Evolutionary conservation across 2,888 invertebrate species (phyloP).

Genomic region (Zele albiditarsus): DNA sequence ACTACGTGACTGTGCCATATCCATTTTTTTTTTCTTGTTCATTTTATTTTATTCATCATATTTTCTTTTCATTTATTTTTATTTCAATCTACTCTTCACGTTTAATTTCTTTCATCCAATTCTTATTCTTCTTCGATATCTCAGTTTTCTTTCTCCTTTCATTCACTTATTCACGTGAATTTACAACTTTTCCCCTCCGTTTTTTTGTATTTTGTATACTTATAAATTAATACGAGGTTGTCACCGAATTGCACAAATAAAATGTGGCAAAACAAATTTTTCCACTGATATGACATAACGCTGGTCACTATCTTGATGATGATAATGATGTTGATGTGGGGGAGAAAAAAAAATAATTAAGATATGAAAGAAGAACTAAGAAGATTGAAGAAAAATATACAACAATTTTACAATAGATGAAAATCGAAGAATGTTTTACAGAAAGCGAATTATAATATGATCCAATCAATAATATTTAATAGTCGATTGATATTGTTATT

Average conservation of each 20-base stretch:
- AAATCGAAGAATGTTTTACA: not conserved
- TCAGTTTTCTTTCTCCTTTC: not conserved
- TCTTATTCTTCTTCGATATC: not conserved
- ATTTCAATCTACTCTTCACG: not conserved
- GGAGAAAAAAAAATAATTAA: not conserved
- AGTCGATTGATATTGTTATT: not conserved
- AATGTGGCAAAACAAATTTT: not conserved
- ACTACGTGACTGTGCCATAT: slow-evolving; percentile 53
- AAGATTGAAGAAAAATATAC: not conserved
- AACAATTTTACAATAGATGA: not conserved
- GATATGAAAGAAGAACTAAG: not conserved
- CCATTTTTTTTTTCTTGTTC: slow-evolving; percentile 37
- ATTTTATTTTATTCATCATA: not conserved
- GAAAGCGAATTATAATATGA: not conserved
- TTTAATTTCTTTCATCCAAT: not conserved
- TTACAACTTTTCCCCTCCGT: not conserved
- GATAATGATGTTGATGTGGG: not conserved
- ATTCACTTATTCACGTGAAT: not conserved
- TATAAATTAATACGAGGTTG: not conserved
- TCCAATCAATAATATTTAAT: not conserved
- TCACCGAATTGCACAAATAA: not conserved
- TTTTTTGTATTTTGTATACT: too few species aligned
- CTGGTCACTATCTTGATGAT: slow-evolving; percentile 1
- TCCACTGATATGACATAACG: not conserved
- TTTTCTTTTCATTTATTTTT: not conserved